Evolutionary conservation across 2,888 invertebrate genomes (phyloP).

Genomic region (Notodonta dromedarius): DNA sequence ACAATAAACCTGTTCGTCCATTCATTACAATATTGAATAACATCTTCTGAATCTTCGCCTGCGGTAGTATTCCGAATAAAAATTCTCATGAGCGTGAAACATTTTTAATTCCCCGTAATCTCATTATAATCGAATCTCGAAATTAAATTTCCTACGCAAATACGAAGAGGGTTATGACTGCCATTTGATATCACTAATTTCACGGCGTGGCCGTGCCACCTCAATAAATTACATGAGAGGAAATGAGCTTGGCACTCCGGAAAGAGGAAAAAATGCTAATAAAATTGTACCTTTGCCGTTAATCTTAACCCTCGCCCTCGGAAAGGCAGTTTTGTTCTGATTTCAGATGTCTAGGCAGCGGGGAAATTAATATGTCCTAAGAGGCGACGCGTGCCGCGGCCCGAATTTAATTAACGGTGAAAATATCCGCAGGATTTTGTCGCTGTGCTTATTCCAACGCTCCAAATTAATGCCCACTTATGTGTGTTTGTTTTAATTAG

Average conservation of each 20-base stretch:
- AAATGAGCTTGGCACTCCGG: slow-evolving; percentile 75
- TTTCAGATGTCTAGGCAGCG: slow-evolving; percentile 51
- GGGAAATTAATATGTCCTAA: slow-evolving; percentile 57
- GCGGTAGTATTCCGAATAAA: slow-evolving; percentile 32
- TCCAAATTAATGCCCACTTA: slow-evolving; percentile 25
- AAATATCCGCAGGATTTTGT: slow-evolving; percentile 44
- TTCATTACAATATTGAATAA: background rate
- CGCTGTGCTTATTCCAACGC: slow-evolving; percentile 32
- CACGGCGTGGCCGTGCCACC: slow-evolving; percentile 61
- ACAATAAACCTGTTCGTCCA: slow-evolving; percentile 16
- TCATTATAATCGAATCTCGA: slow-evolving; percentile 54
- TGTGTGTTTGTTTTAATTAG: slow-evolving; percentile 33
- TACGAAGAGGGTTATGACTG: slow-evolving; percentile 59
- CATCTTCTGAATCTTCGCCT: slow-evolving; percentile 1
- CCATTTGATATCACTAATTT: slow-evolving; percentile 76
- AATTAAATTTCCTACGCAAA: slow-evolving; percentile 61
- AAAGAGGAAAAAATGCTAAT: slow-evolving; percentile 80
- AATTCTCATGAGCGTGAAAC: slow-evolving; percentile 26
- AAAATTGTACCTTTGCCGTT: slow-evolving; percentile 77
- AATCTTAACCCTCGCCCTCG: slow-evolving; percentile 70
- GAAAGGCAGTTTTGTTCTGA: slow-evolving; percentile 65
- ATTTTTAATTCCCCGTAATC: slow-evolving; percentile 33
- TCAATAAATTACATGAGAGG: slow-evolving; percentile 75
- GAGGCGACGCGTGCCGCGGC: slow-evolving; percentile 43
- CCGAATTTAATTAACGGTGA: slow-evolving; percentile 53